Base-by-base conservation (phyloP, 1,140 invertebrate species). In the Dreissena polymorpha region DNA sequence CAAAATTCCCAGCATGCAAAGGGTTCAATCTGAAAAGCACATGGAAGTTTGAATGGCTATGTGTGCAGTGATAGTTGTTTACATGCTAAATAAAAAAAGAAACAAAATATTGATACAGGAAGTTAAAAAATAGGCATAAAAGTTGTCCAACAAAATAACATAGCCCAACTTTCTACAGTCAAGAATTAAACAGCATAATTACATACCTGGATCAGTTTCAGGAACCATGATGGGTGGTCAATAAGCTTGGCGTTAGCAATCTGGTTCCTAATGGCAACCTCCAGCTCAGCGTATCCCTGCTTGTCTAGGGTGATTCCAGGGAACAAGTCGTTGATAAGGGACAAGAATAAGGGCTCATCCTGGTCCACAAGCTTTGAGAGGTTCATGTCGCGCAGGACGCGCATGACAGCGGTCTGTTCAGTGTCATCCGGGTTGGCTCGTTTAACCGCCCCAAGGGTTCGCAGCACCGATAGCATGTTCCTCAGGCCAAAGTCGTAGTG, bases 401-500 rank as follows among this genome's bases (percentile, higher is more conserved):
- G 94, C 98, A 99, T 99, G 0, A 99, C 98, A 86, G 98, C 99
- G 0, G 97, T 98, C 88, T 96, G 97, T 93, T 99, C 98, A 27
- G 97, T 96, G 92, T 99, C 98, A 93, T 97, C 96, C 10, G 95
- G 96, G 92, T 97, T 98, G 0, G 96, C 95, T 87, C 98, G 94
- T 93, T 99, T 99, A 0, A 97, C 95, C 0, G 98, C 96, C 21
- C 98, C 98, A 18, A 99, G 94, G 18, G 97, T 98, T 86, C 98
- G 94, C 55, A 99, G 93, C 5, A 99, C 97, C 0, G 98, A 99
- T 5, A 99, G 93, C 90, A 99, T 99, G 91, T 99, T 99, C 87
- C 98, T 94, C 67, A 99, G 93, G 53, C 98, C 98, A 92, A 99
- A 99, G 93, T 99, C 98, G 91, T 99, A 99, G 92, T 99, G 98